Percentiles rank a stretch among this genome's conserved stretches.
These are phyloP conservation scores for Chrysomallon squamiferum DNA, from an alignment of 1,140 invertebrate species.

Conservation along the genomic window DNA sequence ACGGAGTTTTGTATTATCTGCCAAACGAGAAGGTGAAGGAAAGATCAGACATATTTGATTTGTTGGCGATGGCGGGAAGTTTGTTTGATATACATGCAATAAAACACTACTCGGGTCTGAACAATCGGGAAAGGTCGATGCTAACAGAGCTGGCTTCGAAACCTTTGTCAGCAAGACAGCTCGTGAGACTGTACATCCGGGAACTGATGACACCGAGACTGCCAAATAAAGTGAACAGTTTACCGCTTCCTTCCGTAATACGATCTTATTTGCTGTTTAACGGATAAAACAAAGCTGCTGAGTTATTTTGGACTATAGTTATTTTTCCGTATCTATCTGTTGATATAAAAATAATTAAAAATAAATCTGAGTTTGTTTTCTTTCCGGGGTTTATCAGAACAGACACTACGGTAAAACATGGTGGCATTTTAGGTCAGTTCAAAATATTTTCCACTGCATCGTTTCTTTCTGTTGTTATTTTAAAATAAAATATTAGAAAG, in stretches of 20 bases:
- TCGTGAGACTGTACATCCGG: slow-evolving; percentile 26
- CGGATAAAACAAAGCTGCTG: not conserved
- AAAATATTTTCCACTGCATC: too few species aligned
- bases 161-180: slow-evolving; percentile 39
- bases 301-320: too few species aligned
- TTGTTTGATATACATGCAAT: slow-evolving; percentile 35
- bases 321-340: too few species aligned
- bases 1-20: slow-evolving; percentile 44
- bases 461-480: too few species aligned
- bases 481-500: too few species aligned
- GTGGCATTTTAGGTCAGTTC: too few species aligned
- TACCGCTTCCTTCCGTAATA: slow-evolving; percentile 43
- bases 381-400: too few species aligned
- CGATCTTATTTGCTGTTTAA: slow-evolving; percentile 47
- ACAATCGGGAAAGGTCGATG: slow-evolving; percentile 21
- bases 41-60: slow-evolving; percentile 30
- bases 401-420: too few species aligned
- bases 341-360: too few species aligned
- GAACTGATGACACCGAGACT: slow-evolving; percentile 18
- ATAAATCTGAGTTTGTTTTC: too few species aligned
- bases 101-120: slow-evolving; percentile 13
- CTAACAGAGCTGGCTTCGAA: slow-evolving; percentile 13
- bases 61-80: slow-evolving; percentile 29
- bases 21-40: slow-evolving; percentile 17
- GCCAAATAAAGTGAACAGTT: slow-evolving; percentile 23